Evolutionary conservation across 2,113 vertebrate genomes (phyloP).

Genomic region (Bolborhynchus lineola): DNA sequence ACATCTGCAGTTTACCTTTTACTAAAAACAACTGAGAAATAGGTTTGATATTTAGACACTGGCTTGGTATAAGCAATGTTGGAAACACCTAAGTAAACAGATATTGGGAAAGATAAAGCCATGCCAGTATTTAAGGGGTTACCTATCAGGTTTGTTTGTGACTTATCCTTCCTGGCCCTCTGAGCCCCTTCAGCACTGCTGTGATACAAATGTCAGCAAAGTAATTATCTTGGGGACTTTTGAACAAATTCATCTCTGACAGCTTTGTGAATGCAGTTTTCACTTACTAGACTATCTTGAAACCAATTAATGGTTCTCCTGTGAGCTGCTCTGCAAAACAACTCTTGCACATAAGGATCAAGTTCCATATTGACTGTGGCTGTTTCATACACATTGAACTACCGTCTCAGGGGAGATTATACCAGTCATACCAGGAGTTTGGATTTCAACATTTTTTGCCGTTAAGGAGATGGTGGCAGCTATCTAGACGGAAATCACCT

Average conservation of each 20-base stretch:
- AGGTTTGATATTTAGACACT: background rate
- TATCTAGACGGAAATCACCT: background rate
- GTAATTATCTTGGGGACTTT: background rate
- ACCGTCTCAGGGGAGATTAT: background rate
- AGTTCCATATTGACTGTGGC: background rate
- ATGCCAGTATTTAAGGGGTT: background rate
- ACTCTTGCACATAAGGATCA: background rate
- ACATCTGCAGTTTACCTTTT: background rate
- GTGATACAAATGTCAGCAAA: background rate
- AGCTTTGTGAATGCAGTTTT: background rate
- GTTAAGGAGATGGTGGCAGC: background rate
- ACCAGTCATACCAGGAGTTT: background rate
- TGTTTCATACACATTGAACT: background rate
- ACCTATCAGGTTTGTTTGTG: background rate
- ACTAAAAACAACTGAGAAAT: background rate
- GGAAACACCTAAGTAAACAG: background rate
- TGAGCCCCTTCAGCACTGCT: background rate
- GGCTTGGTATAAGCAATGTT: background rate
- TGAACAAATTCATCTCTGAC: background rate
- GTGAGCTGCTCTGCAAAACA: background rate
- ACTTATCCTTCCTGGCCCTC: background rate
- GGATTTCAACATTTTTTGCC: background rate
- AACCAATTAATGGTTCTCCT: slow-evolving; percentile 13
- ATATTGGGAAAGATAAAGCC: background rate
- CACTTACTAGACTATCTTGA: background rate